phyloP scores from a whole-genome alignment of 2,888 invertebrate genomes.

The Drosophila histrio region DNA sequence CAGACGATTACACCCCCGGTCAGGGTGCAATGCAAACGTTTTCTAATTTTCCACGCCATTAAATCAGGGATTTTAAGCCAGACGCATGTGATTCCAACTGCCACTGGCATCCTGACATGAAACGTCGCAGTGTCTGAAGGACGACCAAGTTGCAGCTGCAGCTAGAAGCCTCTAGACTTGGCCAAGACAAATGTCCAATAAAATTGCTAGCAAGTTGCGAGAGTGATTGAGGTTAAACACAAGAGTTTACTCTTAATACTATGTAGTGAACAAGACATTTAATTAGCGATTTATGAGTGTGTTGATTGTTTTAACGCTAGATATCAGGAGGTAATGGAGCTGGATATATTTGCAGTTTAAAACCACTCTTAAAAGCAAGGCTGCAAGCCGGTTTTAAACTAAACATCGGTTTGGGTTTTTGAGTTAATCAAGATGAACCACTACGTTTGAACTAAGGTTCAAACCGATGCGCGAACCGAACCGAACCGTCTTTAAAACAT shows the following conservation, averaged over 20 bases:
- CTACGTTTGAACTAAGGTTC: no score
- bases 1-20: constrained; percentile 42
- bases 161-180: not conserved
- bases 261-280: not conserved
- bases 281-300: constrained; percentile 18
- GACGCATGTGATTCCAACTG: constrained; percentile 59
- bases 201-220: constrained; percentile 17
- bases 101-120: constrained; percentile 42
- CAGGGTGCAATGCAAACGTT: constrained; percentile 65
- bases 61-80: constrained; percentile 65
- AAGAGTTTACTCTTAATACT: not conserved
- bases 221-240: constrained; percentile 8
- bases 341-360: not conserved
- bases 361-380: no score
- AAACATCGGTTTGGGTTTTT: no score
- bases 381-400: no score
- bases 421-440: no score
- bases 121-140: constrained; percentile 30
- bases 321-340: not conserved
- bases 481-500: no score
- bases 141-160: constrained; percentile 27
- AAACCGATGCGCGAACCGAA: no score
- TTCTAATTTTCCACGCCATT: constrained; percentile 83
- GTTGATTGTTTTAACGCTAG: constrained; percentile 1
- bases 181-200: constrained; percentile 32